Base-by-base conservation (phyloP, 2,797 vertebrate genomes). In the Pantherophis alleghaniensis region DNA sequence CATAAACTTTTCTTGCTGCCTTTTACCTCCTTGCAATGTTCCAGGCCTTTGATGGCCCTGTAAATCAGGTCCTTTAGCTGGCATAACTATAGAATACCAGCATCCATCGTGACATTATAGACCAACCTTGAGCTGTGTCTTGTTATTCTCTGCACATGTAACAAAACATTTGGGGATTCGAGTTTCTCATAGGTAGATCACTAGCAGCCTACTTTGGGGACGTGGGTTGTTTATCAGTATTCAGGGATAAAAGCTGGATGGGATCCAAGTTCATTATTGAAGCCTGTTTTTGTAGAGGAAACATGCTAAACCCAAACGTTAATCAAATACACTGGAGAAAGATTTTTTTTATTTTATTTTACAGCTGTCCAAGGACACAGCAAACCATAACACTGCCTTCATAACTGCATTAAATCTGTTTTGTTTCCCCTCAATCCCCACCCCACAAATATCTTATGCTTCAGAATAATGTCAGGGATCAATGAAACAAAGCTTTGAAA, bases 301-400 rank as follows among this genome's bases (percentile, higher is more conserved):
- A 97, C 97, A 96, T 74, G 95, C 95, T 97, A 96, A 97, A 96
- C 94, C 94, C 79, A 95, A 97, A 96, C 95, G 95, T 97, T 97
- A 97, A 96, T 96, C 96, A 97, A 97, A 97, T 97, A 97, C 94
- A 94, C 96, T 94, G 93, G 92, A 95, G 96, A 95, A 97, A 95
- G 96, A 97, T 97, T 96, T 93, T 42, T 24, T 24, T 42, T 74
- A 26, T 69, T 32, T 32, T 32, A 69, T 47, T 24, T 83, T 96
- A 94, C 95, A 96, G 95, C 96, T 94, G 93, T 96, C 96, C 96
- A 97, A 98, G 96, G 97, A 97, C 96, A 96, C 94, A 92, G 96
- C 93, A 97, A 97, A 97, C 96, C 95, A 96, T 96, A 97, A 92
- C 92, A 94, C 95, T 96, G 96, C 96, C 96, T 97, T 95, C 95